Percentiles rank a stretch among this genome's conserved stretches.
Conservation (phyloP, 2,888 invertebrate species). For the Parnassius orleans region DNA sequence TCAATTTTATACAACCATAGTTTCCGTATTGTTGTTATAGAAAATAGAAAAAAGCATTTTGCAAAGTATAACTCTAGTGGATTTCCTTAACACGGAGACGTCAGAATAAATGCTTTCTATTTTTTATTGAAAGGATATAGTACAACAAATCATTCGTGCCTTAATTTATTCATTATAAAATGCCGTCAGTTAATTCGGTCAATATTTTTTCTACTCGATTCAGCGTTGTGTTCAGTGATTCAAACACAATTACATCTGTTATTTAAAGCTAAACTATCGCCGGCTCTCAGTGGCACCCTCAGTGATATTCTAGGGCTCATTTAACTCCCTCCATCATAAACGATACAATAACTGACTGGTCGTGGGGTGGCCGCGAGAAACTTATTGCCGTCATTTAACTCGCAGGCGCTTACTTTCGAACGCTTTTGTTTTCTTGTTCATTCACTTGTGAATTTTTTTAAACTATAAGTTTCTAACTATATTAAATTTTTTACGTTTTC, state of each 20-base stretch:
- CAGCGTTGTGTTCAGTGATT: slow-evolving; percentile 46
- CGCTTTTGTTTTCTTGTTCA: slow-evolving; percentile 22
- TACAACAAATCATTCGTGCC: neutral
- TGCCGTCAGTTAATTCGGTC: slow-evolving; percentile 24
- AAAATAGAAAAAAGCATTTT: too few species aligned
- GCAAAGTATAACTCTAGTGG: too few species aligned
- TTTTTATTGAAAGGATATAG: too few species aligned
- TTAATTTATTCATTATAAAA: neutral
- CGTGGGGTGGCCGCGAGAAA: slow-evolving; percentile 40
- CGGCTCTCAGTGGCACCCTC: slow-evolving; percentile 39
- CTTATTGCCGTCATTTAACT: slow-evolving; percentile 44
- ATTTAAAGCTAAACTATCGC: slow-evolving; percentile 52
- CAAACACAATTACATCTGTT: slow-evolving; percentile 73
- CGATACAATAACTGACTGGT: slow-evolving; percentile 42
- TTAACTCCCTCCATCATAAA: slow-evolving; percentile 46
- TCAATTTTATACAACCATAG: too few species aligned
- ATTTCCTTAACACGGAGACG: too few species aligned
- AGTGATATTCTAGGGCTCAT: slow-evolving; percentile 39
- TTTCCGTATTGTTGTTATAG: too few species aligned
- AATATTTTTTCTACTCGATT: slow-evolving; percentile 54
- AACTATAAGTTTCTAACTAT: too few species aligned
- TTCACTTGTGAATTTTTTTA: neutral
- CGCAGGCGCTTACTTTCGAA: slow-evolving; percentile 34
- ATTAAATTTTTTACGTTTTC: too few species aligned
- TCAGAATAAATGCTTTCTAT: too few species aligned